Conservation (phyloP, 1,140 invertebrate genomes). For the Danaus plexippus region DNA sequence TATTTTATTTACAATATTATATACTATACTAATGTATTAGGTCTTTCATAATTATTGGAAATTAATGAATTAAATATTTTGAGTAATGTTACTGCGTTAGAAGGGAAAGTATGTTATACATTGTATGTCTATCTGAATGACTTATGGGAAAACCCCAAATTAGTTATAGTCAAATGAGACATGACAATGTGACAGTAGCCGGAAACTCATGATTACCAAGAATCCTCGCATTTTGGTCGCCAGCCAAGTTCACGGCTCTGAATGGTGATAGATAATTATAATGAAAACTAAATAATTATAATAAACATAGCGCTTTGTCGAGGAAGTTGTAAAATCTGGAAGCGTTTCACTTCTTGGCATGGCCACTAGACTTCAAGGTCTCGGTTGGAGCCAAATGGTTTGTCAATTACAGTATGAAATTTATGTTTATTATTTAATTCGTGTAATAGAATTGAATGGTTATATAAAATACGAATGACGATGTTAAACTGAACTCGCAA, state of each 20-base stretch:
- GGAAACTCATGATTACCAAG: constrained; percentile 39
- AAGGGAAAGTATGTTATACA: too few species aligned
- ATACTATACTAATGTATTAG: too few species aligned
- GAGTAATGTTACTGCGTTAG: too few species aligned
- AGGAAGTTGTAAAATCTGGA: constrained; percentile 16
- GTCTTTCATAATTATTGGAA: too few species aligned
- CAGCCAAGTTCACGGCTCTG: constrained; percentile 39
- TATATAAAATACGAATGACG: too few species aligned
- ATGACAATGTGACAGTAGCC: constrained; percentile 20
- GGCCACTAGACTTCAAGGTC: constrained; percentile 10
- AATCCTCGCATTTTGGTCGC: constrained; percentile 36
- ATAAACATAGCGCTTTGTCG: constrained; percentile 16
- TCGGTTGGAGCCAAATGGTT: constrained; percentile 16
- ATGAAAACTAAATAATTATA: constrained; percentile 6
- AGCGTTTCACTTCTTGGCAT: constrained; percentile 11
- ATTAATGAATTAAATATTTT: too few species aligned
- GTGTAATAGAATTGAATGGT: too few species aligned
- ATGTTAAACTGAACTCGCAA: too few species aligned
- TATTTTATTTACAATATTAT: too few species aligned
- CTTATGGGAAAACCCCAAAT: too few species aligned
- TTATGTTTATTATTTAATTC: constrained; percentile 11
- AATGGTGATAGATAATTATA: constrained; percentile 18
- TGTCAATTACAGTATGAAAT: constrained; percentile 12
- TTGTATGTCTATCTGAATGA: too few species aligned
- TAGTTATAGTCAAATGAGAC: too few species aligned